Evolutionary conservation across 92 coral and sea anemone genomes (phyloP).

Genomic region (Palythoa heliodiscus): DNA sequence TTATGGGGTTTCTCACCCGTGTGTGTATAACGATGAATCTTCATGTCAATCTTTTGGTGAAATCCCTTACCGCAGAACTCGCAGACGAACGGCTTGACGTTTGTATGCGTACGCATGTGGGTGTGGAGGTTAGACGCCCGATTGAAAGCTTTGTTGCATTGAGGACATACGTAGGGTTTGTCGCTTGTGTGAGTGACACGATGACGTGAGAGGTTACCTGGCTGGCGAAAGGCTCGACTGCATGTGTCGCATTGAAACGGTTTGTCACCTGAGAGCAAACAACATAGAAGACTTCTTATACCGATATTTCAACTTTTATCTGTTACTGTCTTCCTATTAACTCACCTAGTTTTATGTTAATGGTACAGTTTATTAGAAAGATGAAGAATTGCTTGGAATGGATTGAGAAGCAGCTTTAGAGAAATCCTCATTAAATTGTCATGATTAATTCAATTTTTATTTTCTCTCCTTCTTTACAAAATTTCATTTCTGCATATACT

Average conservation of each 20-base stretch:
- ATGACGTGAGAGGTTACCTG: conserved; percentile 83
- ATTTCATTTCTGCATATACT: too few species aligned
- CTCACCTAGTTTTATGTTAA: too few species aligned
- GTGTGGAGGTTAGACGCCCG: conserved; percentile 98
- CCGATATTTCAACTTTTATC: too few species aligned
- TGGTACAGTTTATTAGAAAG: too few species aligned
- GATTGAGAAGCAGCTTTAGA: too few species aligned
- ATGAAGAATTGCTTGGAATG: too few species aligned
- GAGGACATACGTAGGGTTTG: conserved; percentile 93
- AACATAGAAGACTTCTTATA: neutral
- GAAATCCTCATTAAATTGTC: too few species aligned
- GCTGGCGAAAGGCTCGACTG: conserved; percentile 88
- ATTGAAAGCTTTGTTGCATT: conserved; percentile 98
- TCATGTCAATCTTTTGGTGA: conserved; percentile 99
- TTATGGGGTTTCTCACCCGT: conserved; percentile 98
- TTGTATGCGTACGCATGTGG: conserved; percentile 97
- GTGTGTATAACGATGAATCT: conserved; percentile 97
- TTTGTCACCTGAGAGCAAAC: conserved; percentile 52
- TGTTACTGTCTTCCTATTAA: too few species aligned
- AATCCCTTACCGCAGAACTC: conserved; percentile 98
- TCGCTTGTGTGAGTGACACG: conserved; percentile 86
- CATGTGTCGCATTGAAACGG: conserved; percentile 82
- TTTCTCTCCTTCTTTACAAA: too few species aligned
- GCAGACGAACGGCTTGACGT: conserved; percentile 91
- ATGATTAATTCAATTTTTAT: too few species aligned